phyloP scores from a whole-genome alignment of 2,797 vertebrate genomes.

The Acrocephalus scirpaceus region DNA sequence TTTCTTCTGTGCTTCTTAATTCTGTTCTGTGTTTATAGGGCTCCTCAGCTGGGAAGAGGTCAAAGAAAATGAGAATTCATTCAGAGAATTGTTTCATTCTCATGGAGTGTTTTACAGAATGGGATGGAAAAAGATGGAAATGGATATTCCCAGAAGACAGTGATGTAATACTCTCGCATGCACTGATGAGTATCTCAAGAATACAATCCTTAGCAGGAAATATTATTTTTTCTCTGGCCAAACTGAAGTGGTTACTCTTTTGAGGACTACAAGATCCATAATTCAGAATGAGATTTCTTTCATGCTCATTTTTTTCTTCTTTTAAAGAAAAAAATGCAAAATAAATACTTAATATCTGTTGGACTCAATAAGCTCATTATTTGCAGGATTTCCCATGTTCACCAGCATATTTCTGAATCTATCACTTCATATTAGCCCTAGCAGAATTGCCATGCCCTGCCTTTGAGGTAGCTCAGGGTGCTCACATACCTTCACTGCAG shows the following conservation, averaged over 20 bases:
- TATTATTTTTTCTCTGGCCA: not conserved
- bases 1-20: not conserved
- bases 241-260: not conserved
- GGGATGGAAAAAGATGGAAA: not conserved
- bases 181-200: not conserved
- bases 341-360: not conserved
- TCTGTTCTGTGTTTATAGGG: not conserved
- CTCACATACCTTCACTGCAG: not conserved
- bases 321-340: not conserved
- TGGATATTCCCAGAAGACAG: not conserved
- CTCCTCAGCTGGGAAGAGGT: not conserved
- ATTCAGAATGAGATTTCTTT: not conserved
- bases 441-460: not conserved
- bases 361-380: not conserved
- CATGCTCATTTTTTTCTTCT: not conserved
- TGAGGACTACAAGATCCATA: not conserved
- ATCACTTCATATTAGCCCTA: not conserved
- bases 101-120: not conserved
- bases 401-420: not conserved
- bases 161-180: not conserved
- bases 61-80: slow-evolving; percentile 9
- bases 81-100: not conserved
- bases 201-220: not conserved
- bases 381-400: not conserved
- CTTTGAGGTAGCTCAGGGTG: not conserved